These are phyloP conservation scores for Pluvialis apricaria DNA, from an alignment of 2,113 vertebrate genomes.

Conservation along the genomic window DNA sequence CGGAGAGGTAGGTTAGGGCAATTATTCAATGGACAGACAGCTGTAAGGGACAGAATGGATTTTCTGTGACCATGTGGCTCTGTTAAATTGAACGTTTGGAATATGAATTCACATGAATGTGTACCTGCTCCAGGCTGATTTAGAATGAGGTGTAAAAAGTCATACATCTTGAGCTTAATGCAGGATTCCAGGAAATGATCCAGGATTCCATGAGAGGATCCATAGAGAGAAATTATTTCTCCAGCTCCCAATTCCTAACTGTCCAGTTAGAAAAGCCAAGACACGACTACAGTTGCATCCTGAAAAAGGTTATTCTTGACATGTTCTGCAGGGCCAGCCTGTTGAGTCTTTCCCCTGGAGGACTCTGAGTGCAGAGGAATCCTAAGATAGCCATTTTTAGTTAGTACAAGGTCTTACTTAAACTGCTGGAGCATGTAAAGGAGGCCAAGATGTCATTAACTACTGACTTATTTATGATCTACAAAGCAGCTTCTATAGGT, in stretches of 20 bases:
- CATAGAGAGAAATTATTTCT: background rate
- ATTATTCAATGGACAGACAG: background rate
- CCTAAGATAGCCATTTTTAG: background rate
- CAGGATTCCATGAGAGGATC: background rate
- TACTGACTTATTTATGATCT: background rate
- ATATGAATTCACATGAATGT: background rate
- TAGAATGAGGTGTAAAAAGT: background rate
- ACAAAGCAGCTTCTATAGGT: background rate
- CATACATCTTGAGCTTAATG: background rate
- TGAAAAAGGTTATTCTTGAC: background rate
- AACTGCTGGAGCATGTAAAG: background rate
- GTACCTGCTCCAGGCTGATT: background rate
- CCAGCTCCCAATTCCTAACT: background rate
- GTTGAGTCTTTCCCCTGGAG: background rate
- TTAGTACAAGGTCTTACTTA: background rate
- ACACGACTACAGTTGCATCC: background rate
- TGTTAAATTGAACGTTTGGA: background rate
- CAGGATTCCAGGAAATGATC: background rate
- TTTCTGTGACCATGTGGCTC: background rate
- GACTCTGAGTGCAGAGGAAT: background rate
- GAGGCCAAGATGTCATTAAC: background rate
- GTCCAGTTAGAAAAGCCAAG: background rate
- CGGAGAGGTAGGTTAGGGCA: background rate
- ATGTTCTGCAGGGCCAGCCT: background rate
- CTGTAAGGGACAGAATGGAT: background rate